Base-by-base conservation (phyloP, 2,888 invertebrate species). In the Ophioninae sp. region DNA sequence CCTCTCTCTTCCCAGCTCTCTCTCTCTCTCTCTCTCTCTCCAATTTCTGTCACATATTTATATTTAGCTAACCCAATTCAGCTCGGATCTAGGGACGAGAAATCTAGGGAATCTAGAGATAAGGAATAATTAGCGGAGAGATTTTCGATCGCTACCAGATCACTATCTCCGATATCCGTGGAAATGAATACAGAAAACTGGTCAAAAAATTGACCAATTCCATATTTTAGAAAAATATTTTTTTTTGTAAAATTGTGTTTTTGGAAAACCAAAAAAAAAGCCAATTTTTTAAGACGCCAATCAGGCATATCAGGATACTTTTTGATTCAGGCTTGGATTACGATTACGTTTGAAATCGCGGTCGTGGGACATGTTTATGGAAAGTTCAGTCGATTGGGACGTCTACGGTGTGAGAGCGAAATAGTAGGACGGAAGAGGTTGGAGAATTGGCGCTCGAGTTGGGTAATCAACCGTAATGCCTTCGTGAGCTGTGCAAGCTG, bases 391-490 rank as follows among this genome's bases (percentile, higher is more conserved):
- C 64, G 39, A 72, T 81, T 20, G 56, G 59, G 23, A 23, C 64
- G 74, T 74, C 30, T 39, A 65, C 65, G 39, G 51, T 67, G 64
- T 13, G 39, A 59, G 44, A 61, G 41, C n/a, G 56, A 65, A 78
- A 79, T 65, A 64, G 80, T 80, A 73, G 77, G 65, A 80, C 83
- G 83, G 83, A 83, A 83, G 78, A 81, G 81, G 83, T 78, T 68
- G 77, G 81, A 83, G 81, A 65, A 71, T 77, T 73, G 73, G 73
- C 74, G 83, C 83, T 83, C 81, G 80, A 74, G 81, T 78, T 85
- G 88, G 86, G 88, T 90, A 90, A 90, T 90, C 90, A 90, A 89
- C 86, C 88, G 86, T 90, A 89, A 90, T 89, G 89, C 89, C 88
- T 90, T 89, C 86, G 88, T 87, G 91, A 88, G 90, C 89, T 88